Percentiles rank a stretch among this genome's conserved stretches.
Conservation (phyloP, 92 coral and sea anemone genomes). For the Zoanthus solanderi region DNA sequence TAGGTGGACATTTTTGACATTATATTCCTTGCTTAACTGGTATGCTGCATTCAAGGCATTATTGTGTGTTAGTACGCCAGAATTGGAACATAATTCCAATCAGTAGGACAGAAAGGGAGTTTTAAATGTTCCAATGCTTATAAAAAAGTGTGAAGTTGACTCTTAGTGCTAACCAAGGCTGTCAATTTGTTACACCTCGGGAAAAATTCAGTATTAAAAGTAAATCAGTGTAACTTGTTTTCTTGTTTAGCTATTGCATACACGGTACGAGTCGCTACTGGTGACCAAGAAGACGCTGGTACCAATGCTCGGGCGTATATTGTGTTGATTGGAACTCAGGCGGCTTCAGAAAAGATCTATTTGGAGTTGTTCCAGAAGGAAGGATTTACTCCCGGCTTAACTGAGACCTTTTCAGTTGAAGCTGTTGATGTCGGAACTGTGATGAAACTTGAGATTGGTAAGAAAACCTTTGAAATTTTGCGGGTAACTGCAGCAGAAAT, state of each 20-base stretch:
- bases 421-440: conserved; percentile 93
- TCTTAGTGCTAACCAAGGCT: not conserved
- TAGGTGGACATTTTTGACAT: not conserved
- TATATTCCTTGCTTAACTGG: no score
- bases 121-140: no score
- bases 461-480: not conserved
- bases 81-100: not conserved
- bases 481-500: no score
- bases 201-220: not conserved
- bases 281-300: conserved; percentile 92
- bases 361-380: conserved; percentile 80
- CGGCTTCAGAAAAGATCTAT: conserved; percentile 87
- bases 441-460: conserved; percentile 61
- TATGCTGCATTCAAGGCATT: not conserved
- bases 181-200: not conserved
- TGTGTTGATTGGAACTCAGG: conserved; percentile 89
- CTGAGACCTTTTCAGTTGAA: conserved; percentile 94
- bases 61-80: not conserved
- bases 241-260: conserved; percentile 78
- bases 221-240: not conserved
- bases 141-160: not conserved
- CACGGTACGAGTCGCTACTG: conserved; percentile 95
- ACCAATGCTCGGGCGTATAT: conserved; percentile 91
- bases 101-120: no score
- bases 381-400: conserved; percentile 85